These are phyloP conservation scores for Chelonoidis abingdonii DNA, from an alignment of 2,113 vertebrate species.

Conservation along the genomic window DNA sequence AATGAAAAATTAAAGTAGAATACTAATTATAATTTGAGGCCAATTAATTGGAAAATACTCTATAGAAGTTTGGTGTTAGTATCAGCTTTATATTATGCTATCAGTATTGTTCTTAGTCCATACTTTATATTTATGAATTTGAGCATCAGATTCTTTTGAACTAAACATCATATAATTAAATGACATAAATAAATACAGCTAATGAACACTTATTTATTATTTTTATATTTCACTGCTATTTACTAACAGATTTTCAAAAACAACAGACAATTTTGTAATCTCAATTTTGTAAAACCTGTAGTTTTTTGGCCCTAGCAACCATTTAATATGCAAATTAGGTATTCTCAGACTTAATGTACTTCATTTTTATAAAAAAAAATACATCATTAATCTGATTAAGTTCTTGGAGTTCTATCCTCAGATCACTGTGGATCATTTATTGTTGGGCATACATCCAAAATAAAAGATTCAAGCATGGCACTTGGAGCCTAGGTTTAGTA, in stretches of 20 bases:
- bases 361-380: slow-evolving; percentile 94
- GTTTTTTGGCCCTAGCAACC: slow-evolving; percentile 82
- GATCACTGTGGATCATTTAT: slow-evolving; percentile 86
- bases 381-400: slow-evolving; percentile 95
- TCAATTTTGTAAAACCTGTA: slow-evolving; percentile 76
- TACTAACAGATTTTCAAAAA: slow-evolving; percentile 78
- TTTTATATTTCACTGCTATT: slow-evolving; percentile 79
- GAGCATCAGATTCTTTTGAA: slow-evolving; percentile 73
- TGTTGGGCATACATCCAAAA: slow-evolving; percentile 84
- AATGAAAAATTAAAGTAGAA: slow-evolving; percentile 43
- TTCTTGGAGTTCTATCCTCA: slow-evolving; percentile 84
- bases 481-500: slow-evolving; percentile 78
- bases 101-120: slow-evolving; percentile 42
- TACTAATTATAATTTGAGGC: slow-evolving; percentile 30
- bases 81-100: slow-evolving; percentile 48
- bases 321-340: slow-evolving; percentile 82
- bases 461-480: slow-evolving; percentile 78
- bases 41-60: slow-evolving; percentile 41
- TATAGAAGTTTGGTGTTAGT: slow-evolving; percentile 43
- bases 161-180: slow-evolving; percentile 68
- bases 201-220: slow-evolving; percentile 79
- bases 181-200: slow-evolving; percentile 73
- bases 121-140: slow-evolving; percentile 16
- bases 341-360: slow-evolving; percentile 85
- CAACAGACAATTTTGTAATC: slow-evolving; percentile 80